Percentiles rank a stretch among this genome's conserved stretches.
Conservation (phyloP, 2,888 invertebrate genomes). For the Hermodice carunculata region DNA sequence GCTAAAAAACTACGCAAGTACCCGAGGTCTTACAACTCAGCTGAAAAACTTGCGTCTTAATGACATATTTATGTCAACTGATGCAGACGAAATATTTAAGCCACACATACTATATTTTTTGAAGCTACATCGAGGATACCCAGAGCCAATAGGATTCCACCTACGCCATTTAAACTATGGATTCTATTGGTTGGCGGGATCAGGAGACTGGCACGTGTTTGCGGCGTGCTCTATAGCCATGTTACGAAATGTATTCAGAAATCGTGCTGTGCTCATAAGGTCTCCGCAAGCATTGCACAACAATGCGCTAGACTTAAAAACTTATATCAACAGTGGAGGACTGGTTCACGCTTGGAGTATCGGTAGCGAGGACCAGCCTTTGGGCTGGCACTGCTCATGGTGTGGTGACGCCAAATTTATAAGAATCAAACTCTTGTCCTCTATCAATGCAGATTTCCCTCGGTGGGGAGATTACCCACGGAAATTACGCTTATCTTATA, state of each 20-base stretch:
- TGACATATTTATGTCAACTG: conserved; percentile 15
- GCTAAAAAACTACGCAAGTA: not conserved
- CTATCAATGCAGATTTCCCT: conserved; percentile 19
- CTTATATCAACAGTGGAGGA: not conserved
- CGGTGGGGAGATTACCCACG: conserved; percentile 23
- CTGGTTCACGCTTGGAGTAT: not conserved
- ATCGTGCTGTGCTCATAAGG: not conserved
- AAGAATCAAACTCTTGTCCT: conserved; percentile 4
- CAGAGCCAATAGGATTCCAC: conserved; percentile 17
- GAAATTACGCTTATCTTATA: not conserved
- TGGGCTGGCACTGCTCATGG: conserved; percentile 25
- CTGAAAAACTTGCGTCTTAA: not conserved
- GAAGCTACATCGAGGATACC: conserved; percentile 16
- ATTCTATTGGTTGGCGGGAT: conserved; percentile 38
- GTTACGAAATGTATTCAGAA: conserved; percentile 3
- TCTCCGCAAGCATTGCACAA: not conserved
- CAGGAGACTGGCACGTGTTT: not conserved
- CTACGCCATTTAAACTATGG: conserved; percentile 6
- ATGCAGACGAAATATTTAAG: conserved; percentile 20
- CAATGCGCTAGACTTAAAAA: too few species aligned
- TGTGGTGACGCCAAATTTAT: conserved; percentile 1
- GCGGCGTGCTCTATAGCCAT: conserved; percentile 7
- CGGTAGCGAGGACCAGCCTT: conserved; percentile 56
- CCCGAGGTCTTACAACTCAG: conserved; percentile 14
- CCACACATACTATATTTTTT: conserved; percentile 7